Percentiles rank a stretch among this genome's conserved stretches.
phyloP scores from a whole-genome alignment of 2,797 vertebrate genomes.

The Columba guinea region DNA sequence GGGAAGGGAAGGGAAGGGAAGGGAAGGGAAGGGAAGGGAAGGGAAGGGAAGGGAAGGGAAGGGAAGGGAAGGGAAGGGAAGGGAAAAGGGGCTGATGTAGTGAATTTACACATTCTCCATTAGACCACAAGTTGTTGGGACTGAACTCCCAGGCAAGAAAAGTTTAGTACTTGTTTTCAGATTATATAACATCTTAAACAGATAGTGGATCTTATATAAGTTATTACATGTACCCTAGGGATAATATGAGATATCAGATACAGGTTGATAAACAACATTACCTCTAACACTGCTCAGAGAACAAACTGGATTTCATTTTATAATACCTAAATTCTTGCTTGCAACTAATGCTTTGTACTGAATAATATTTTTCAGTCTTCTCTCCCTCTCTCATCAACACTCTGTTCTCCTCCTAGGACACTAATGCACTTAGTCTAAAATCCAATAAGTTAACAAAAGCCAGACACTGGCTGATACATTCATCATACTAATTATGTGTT shows the following conservation, averaged over 20 bases:
- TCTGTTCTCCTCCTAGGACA: neutral
- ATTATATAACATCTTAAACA: neutral
- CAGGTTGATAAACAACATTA: neutral
- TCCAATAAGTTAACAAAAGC: neutral
- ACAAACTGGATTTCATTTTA: neutral
- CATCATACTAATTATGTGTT: slow-evolving; percentile 59
- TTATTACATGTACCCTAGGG: neutral
- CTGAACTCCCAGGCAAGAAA: neutral
- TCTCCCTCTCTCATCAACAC: neutral
- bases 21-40: neutral
- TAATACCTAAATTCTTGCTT: neutral
- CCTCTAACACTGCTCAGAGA: neutral
- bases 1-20: no score
- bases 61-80: no score
- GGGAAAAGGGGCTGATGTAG: neutral
- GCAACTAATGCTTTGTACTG: neutral
- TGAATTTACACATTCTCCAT: neutral
- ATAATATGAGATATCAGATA: accelerated
- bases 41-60: no score
- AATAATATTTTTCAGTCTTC: neutral
- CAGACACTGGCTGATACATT: neutral
- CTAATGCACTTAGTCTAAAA: neutral
- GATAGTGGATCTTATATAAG: neutral
- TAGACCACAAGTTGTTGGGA: neutral
- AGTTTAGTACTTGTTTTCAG: neutral